A percentile compares a stretch with the other conserved stretches of the same genome.
phyloP scores from a whole-genome alignment of 2,113 vertebrate species.

The Zapornia atra region DNA sequence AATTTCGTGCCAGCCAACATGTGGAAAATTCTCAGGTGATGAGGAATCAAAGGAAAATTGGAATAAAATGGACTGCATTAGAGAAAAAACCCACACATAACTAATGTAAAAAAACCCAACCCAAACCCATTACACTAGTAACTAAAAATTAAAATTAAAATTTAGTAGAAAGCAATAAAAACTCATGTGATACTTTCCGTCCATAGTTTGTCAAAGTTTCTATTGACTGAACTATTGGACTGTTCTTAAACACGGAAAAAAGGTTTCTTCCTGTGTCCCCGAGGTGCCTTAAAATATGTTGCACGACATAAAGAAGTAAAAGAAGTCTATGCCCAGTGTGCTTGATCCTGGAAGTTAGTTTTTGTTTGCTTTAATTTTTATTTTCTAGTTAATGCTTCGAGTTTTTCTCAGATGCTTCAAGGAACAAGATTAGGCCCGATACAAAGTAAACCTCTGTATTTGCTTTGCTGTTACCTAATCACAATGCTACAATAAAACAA shows the following conservation, averaged over 20 bases:
- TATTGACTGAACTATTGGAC: background rate
- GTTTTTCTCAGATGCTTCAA: background rate
- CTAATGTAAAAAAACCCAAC: background rate
- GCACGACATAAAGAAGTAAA: background rate
- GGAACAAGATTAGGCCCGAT: background rate
- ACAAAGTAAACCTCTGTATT: background rate
- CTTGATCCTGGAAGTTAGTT: background rate
- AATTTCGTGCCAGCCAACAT: background rate
- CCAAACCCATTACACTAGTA: background rate
- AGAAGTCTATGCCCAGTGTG: background rate
- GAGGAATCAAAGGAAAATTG: conserved; percentile 7
- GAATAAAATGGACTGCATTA: background rate
- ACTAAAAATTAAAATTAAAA: background rate
- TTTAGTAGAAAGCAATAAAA: background rate
- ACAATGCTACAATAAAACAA: background rate
- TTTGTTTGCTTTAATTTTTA: background rate
- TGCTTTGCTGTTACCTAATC: background rate
- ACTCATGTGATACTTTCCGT: background rate
- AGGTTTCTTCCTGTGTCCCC: background rate
- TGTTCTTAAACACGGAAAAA: background rate
- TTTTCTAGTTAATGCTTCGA: background rate
- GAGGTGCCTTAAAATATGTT: background rate
- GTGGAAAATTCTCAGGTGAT: background rate
- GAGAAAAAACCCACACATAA: background rate
- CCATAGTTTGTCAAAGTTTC: background rate